These are phyloP conservation scores for Cynaeus angustus DNA, from an alignment of 2,888 invertebrate genomes.

Conservation along the genomic window DNA sequence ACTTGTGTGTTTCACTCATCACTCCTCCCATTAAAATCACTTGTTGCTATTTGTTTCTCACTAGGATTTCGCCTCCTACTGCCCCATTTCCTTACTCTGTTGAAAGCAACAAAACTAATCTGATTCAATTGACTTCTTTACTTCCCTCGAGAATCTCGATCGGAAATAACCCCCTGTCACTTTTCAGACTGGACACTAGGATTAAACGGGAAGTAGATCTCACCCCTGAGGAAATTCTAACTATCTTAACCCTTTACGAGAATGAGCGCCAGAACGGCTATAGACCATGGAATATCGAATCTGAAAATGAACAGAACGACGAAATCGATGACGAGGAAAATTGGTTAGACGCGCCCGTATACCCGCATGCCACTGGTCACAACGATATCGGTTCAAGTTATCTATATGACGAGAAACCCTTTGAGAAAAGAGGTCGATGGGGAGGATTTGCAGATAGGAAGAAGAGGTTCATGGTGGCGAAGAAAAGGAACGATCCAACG, in stretches of 20 bases:
- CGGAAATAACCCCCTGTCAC: slow-evolving; percentile 7
- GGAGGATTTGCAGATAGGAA: slow-evolving; percentile 63
- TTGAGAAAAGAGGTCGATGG: slow-evolving; percentile 61
- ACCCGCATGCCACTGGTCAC: slow-evolving; percentile 69
- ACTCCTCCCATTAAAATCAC: slow-evolving; percentile 30
- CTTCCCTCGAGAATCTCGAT: slow-evolving; percentile 11
- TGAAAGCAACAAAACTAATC: slow-evolving; percentile 9
- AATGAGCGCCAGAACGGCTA: slow-evolving; percentile 71
- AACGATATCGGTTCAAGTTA: slow-evolving; percentile 65
- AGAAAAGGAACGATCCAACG: slow-evolving; percentile 72
- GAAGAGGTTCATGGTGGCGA: slow-evolving; percentile 79
- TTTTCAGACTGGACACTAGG: slow-evolving; percentile 68
- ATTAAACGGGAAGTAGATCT: slow-evolving; percentile 77
- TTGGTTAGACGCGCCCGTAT: slow-evolving; percentile 77
- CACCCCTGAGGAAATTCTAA: slow-evolving; percentile 77
- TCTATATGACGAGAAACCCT: slow-evolving; percentile 60
- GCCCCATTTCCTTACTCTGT: slow-evolving; percentile 16
- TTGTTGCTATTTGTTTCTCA: slow-evolving; percentile 47
- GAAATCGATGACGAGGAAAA: slow-evolving; percentile 75
- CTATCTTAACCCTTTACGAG: slow-evolving; percentile 77
- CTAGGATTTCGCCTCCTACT: slow-evolving; percentile 23
- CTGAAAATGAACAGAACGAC: slow-evolving; percentile 71
- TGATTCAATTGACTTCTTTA: slow-evolving; percentile 12
- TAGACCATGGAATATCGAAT: slow-evolving; percentile 73
- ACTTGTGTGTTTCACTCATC: background rate